Evolutionary conservation across 2,113 vertebrate species (phyloP), one percentile per base, ranked within the genome.

Genomic region (Micromys minutus): DNA sequence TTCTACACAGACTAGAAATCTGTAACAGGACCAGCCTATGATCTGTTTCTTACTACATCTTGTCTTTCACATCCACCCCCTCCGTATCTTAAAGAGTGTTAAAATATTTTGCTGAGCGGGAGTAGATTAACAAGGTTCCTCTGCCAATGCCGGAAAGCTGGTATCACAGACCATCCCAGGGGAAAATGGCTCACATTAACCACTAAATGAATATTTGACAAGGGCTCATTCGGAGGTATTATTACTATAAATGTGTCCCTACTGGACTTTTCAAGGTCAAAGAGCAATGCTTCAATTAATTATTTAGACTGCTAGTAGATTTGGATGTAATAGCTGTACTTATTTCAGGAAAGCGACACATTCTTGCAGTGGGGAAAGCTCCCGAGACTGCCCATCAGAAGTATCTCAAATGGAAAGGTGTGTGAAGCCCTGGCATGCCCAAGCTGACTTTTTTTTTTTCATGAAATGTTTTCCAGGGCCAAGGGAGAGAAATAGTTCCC

Each of bases 131-230:
- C 98, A 97, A 98, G 98, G 98, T 98, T 99, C 98, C 98, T 99
- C 50, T 98, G 99, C 99, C 99, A 99, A 98, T 98, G 98, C 98
- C 97, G 98, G 97, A 98, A 98, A 98, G 98, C 98, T 98, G 98
- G 98, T 98, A 98, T 99, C 99, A 98, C 99, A 98, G 98, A 88
- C 92, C 74, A 98, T 99, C 99, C 99, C 99, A 97, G 97, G 99
- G 99, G 99, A 98, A 98, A 98, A 98, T 97, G 98, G 99, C 99
- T 99, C 99, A 99, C 99, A 99, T 99, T 99, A 99, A 99, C 99
- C 99, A 99, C 99, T 99, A 99, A 99, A 99, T 99, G 99, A 99
- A 99, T 99, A 99, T 99, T 99, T 99, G 99, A 99, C 99, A 99
- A 99, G 99, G 98, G 98, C 98, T 99, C 98, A 99, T 98, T 99